These are phyloP conservation scores for Nixonia krombeini DNA, from an alignment of 1,140 invertebrate genomes.

Conservation along the genomic window DNA sequence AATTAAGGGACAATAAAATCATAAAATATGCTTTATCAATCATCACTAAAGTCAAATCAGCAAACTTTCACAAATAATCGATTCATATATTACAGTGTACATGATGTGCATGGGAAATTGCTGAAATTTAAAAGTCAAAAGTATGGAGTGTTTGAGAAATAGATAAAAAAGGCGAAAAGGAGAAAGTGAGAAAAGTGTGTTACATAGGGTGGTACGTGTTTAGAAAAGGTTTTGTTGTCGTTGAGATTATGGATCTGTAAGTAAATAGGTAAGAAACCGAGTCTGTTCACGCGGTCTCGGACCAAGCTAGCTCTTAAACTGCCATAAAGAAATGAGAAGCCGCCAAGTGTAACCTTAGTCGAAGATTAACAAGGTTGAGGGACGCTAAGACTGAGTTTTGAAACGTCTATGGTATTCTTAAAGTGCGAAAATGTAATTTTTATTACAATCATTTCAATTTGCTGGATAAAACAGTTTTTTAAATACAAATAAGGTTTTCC, in stretches of 20 bases:
- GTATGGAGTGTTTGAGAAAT: not conserved
- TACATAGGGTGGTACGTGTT: constrained; percentile 31
- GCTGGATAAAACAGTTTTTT: too few species aligned
- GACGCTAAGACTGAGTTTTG: constrained; percentile 12
- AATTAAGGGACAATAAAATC: too few species aligned
- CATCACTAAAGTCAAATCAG: too few species aligned
- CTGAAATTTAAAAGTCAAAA: not conserved
- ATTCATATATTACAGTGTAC: too few species aligned
- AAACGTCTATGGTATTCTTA: too few species aligned
- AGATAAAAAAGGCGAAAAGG: constrained; percentile 11
- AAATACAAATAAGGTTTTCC: too few species aligned
- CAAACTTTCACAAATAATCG: too few species aligned
- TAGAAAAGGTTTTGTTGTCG: constrained; percentile 37
- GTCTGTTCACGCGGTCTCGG: constrained; percentile 34
- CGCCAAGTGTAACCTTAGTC: constrained; percentile 41
- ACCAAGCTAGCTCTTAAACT: constrained; percentile 68
- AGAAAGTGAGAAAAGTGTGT: constrained; percentile 20
- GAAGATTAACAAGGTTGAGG: constrained; percentile 19
- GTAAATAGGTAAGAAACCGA: constrained; percentile 61
- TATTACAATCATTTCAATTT: too few species aligned
- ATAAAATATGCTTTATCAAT: too few species aligned
- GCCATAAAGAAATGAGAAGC: constrained; percentile 57
- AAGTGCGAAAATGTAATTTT: too few species aligned
- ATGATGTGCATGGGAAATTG: too few species aligned
- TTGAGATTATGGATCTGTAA: constrained; percentile 57